phyloP scores from a whole-genome alignment of 2,113 vertebrate genomes.

The Lophura nycthemera region DNA sequence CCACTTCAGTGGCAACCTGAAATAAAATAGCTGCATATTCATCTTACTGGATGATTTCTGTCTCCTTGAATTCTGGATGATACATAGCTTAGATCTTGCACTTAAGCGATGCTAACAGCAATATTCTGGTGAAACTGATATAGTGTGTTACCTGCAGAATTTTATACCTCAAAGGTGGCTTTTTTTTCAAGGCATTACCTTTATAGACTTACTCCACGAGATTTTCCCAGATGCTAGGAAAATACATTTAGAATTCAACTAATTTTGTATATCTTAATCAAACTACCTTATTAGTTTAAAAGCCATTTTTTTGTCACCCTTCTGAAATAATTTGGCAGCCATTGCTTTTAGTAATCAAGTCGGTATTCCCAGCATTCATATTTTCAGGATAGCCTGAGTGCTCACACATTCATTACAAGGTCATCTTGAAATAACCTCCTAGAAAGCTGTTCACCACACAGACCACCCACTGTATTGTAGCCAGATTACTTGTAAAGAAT shows the following conservation, averaged over 20 bases:
- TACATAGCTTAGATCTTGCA: neutral
- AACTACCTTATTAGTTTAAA: neutral
- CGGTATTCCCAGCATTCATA: neutral
- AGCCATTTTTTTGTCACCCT: neutral
- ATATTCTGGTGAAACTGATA: neutral
- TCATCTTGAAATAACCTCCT: neutral
- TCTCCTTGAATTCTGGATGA: neutral
- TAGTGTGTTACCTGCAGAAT: neutral
- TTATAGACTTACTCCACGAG: conserved; percentile 28
- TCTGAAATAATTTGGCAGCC: neutral
- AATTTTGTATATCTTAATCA: neutral
- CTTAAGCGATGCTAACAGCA: neutral
- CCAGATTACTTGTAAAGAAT: neutral
- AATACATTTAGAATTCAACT: conserved; percentile 20
- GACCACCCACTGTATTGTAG: neutral
- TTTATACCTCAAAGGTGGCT: neutral
- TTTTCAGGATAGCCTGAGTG: neutral
- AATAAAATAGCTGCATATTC: neutral
- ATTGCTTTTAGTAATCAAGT: neutral
- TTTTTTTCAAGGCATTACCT: neutral
- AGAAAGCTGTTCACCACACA: neutral
- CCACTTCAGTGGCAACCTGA: neutral
- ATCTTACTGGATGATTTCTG: neutral
- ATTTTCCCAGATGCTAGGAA: neutral
- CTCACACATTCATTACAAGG: neutral